Base-by-base conservation (phyloP, 2,888 invertebrate species). In the Lissonota sp. region DNA sequence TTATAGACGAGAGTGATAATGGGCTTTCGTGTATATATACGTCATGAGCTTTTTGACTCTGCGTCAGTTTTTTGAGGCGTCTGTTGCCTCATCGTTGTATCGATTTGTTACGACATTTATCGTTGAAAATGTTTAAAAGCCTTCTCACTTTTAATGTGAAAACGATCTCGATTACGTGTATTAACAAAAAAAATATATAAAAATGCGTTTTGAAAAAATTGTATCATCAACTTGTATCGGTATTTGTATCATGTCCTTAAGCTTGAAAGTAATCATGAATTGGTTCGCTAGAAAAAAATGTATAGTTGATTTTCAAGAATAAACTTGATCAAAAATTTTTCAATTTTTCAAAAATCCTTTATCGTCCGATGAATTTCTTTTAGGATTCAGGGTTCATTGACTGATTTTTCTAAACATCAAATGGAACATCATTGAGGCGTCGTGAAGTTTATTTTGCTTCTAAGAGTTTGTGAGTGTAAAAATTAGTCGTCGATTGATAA, bases 1-100 rank as follows among this genome's bases (percentile, higher is more conserved):
- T 53, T 51, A 66, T 37, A 53, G 44, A 53, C 58, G 49, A 46
- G 40, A 58, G 44, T 39, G 72, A 78, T 78, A 66, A 78, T 67
- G 72, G 72, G 60, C 44, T 67, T 53, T 39, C 60, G 57, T 40
- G n/a, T 44, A 63, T 63, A 63, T 63, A 37, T 55, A 10, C 44
- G 44, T 55, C 44, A 72, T 57, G 62, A 66, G 44, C 26, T 64
- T 72, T 78, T 64, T 40, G 53, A 67, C 72, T 58, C 66, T 1
- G 66, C 62, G 62, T 67, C 62, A 55, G 58, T 51, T 55, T 64
- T 46, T 63, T 44, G 8, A 6, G 53, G 37, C 37, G 63, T 44
- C 8, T 51, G 5, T 62, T 40, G 16, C 42, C 26, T 26, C 26
- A 16, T 71, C 8, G 42, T 53, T 26, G 42, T 42, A 42, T 62